Evolutionary conservation across 2,797 vertebrate species (phyloP), one percentile per base, ranked within the genome.

Genomic region (Hylomyscus alleni): DNA sequence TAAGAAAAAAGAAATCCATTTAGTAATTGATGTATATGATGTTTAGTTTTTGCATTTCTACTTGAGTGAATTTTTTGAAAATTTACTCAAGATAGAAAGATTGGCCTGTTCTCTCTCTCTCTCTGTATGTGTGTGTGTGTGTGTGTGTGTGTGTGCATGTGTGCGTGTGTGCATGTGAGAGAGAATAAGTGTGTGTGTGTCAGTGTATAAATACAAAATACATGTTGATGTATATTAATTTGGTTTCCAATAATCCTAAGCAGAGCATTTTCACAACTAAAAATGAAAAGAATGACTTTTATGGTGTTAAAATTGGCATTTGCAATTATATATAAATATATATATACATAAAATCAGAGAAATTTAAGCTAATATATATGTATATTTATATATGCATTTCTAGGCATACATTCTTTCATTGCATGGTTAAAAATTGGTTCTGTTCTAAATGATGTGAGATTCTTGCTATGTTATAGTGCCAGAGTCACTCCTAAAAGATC

Each of bases 1-100:
- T 97, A n/a, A 95, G 15, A 89, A 91, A 94, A 65, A 22, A 94
- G 9, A 97, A 98, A 95, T 14, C 85, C 10, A 92, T 72, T 95
- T 90, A 54, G 84, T 6, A 26, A 90, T 81, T 93, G 47, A 65
- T 69, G 19, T 50, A 95, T 50, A 56, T 84, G 92, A 93, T 83
- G 13, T 12, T 37, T 85, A 3, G 58, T 78, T 95, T 58, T 89
- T 89, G 69, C 50, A 50, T 92, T 85, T 88, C 4, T 40, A 69
- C 44, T 17, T 88, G 1, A 47, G 40, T 88, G 82, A 92, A 40
- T 93, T 50, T 95, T 94, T n/a, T 76, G 78, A 85, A 44, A 93
- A 4, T 14, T n/a, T n/a, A n/a, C n/a, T n/a, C n/a, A n/a, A n/a
- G 76, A 65, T 95, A 6, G 56, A 96, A 96, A 14, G 5, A 44